Evolutionary conservation across 2,888 invertebrate species (phyloP), one percentile per base, ranked within the genome.

Genomic region (Unio pictorum): DNA sequence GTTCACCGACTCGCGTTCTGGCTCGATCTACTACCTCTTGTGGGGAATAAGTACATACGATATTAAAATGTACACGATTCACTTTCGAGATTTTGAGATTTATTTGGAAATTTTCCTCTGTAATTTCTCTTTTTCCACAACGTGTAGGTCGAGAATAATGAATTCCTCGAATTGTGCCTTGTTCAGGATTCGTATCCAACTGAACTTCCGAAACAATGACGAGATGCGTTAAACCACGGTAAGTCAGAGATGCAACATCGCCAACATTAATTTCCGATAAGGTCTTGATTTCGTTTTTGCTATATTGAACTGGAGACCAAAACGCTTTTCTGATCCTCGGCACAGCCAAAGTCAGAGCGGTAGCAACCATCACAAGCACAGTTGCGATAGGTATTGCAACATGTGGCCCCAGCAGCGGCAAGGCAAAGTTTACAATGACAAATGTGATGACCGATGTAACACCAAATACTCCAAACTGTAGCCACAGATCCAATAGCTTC

Each of bases 401-500:
- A 8, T 26, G 18, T n/a, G 66, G 58, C 17, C 30, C 34, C 59
- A 63, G 20, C 20, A 59, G 6, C 6, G 66, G 59, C n/a, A 64
- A 17, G 1, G 66, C 70, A 55, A 66, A 70, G 30, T 66, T 45
- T 18, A 66, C 17, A 8, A 70, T 55, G 3, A 60, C 23, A 63
- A 66, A 70, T n/a, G 64, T 64, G 55, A 64, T 28, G 17, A n/a
- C 55, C 8, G 70, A 70, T 45, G 70, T 67, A 4, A 55, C 59
- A 11, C 64, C 67, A 67, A 71, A 71, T 15, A 61, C 61, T 18
- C 60, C 61, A 57, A 71, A 71, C 23, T 34, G 23, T 20, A 67
- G 11, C 70, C 70, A 71, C 28, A 71, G 54, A 55, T 71, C 67
- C 28, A 45, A 18, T 15, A 66, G 17, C 34, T 63, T 70, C 60